Evolutionary conservation across 2,113 vertebrate genomes (phyloP).

Genomic region (Macquaria ambigua): DNA sequence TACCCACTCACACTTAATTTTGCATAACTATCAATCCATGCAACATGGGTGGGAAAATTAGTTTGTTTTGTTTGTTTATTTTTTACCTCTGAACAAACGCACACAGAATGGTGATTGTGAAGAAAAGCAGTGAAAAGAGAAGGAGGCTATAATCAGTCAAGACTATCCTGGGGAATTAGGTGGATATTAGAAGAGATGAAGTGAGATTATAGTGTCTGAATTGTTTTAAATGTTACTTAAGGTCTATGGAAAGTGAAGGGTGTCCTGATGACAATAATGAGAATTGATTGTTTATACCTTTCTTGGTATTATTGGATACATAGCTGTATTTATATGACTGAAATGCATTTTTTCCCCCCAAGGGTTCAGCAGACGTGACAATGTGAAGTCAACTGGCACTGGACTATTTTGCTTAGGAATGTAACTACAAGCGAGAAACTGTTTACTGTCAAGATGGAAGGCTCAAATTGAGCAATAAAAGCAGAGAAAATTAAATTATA

Average conservation of each 20-base stretch:
- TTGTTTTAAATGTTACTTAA: slow-evolving; percentile 13
- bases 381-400: slow-evolving; percentile 68
- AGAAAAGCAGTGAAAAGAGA: slow-evolving; percentile 16
- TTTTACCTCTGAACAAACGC: slow-evolving; percentile 26
- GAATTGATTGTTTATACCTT: slow-evolving; percentile 14
- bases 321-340: slow-evolving; percentile 48
- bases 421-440: slow-evolving; percentile 44
- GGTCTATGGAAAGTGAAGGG: not conserved
- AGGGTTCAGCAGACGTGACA: slow-evolving; percentile 28
- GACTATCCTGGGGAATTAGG: not conserved
- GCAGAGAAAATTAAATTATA: slow-evolving; percentile 8
- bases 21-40: slow-evolving; percentile 5
- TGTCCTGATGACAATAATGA: not conserved
- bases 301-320: slow-evolving; percentile 27
- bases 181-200: not conserved
- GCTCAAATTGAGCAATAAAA: slow-evolving; percentile 62
- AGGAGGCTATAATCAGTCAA: not conserved
- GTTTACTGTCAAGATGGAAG: slow-evolving; percentile 52
- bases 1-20: slow-evolving; percentile 6
- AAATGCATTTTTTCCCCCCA: slow-evolving; percentile 1
- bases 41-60: slow-evolving; percentile 11
- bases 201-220: not conserved
- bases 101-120: slow-evolving; percentile 43
- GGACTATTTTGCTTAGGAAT: slow-evolving; percentile 54
- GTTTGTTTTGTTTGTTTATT: slow-evolving; percentile 13